phyloP scores from a whole-genome alignment of 2,797 vertebrate species.

The Sebastes steindachneri region DNA sequence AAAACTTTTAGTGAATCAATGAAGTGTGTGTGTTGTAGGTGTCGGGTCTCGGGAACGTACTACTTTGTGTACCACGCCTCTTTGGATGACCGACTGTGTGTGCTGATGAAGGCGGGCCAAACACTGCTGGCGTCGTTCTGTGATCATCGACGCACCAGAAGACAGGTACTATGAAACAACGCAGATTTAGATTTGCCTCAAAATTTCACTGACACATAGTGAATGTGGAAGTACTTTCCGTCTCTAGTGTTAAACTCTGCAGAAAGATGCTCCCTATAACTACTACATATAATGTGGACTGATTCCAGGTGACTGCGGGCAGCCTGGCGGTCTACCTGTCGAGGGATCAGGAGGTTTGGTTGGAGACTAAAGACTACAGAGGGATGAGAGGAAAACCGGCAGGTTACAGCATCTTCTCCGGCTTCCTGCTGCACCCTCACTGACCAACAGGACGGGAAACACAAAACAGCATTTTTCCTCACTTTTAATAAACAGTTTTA shows the following conservation, averaged over 20 bases:
- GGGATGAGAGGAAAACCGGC: constrained; percentile 40
- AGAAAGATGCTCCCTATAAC: not conserved
- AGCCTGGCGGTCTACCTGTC: constrained; percentile 59
- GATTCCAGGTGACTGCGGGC: constrained; percentile 63
- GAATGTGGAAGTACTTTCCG: not conserved
- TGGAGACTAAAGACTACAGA: constrained; percentile 65
- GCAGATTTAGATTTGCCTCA: no score
- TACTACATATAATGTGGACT: not conserved
- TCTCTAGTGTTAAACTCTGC: not conserved
- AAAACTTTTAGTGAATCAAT: not conserved
- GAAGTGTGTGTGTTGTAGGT: constrained; percentile 37
- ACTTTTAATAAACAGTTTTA: not conserved
- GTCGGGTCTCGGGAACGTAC: constrained; percentile 62
- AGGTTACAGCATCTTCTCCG: constrained; percentile 69
- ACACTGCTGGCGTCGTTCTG: constrained; percentile 39
- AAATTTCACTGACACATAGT: no score
- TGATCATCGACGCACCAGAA: constrained; percentile 17
- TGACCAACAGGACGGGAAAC: not conserved
- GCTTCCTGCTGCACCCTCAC: constrained; percentile 63
- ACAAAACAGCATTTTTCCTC: not conserved
- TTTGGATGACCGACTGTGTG: constrained; percentile 40
- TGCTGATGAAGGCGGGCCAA: constrained; percentile 50
- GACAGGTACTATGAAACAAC: constrained; percentile 46
- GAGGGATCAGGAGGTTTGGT: constrained; percentile 61
- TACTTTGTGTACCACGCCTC: constrained; percentile 72